Evolutionary conservation across 2,888 invertebrate species (phyloP).

Genomic region (Cerastis rubricosa): DNA sequence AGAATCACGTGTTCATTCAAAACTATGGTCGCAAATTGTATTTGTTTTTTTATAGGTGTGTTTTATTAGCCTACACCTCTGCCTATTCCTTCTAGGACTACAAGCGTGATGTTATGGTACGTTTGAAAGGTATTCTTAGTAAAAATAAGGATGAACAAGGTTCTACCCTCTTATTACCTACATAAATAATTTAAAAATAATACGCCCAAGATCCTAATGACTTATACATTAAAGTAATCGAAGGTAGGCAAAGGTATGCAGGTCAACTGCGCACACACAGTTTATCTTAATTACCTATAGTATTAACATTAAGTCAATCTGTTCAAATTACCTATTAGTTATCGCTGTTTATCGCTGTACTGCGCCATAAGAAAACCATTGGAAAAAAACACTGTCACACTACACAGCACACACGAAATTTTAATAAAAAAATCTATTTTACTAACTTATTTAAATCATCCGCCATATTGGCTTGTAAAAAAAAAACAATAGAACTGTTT

Average conservation of each 20-base stretch:
- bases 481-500: conserved; percentile 51
- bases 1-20: background rate
- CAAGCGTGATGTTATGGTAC: background rate
- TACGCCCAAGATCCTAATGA: conserved; percentile 26
- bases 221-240: conserved; percentile 24
- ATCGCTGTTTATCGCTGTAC: conserved; percentile 60
- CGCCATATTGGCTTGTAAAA: conserved; percentile 40
- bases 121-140: background rate
- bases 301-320: conserved; percentile 58
- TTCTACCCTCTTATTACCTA: background rate
- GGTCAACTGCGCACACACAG: conserved; percentile 45
- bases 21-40: background rate
- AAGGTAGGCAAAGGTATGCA: conserved; percentile 59
- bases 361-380: conserved; percentile 56
- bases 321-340: conserved; percentile 62
- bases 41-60: background rate
- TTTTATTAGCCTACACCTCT: background rate
- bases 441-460: conserved; percentile 31
- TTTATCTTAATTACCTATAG: conserved; percentile 61
- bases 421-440: conserved; percentile 10
- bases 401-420: conserved; percentile 25
- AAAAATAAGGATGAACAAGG: background rate
- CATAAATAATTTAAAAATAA: conserved; percentile 1
- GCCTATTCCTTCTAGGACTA: too few relatives aligned
- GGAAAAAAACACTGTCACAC: conserved; percentile 52